Evolutionary conservation across 92 coral and sea anemone species (phyloP).

Genomic region (Ricordea florida): DNA sequence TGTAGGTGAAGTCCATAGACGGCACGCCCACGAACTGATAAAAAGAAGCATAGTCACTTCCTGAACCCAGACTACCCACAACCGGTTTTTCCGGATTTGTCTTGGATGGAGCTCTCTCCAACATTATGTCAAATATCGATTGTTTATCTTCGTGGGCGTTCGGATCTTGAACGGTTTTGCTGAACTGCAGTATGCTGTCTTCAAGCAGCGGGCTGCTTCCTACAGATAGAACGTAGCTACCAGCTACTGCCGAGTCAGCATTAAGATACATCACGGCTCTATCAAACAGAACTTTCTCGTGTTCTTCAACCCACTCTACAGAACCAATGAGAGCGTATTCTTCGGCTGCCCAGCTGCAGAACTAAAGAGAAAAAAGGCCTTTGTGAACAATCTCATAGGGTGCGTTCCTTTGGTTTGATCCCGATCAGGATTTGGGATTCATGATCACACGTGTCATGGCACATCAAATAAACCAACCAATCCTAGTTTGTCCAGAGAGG

Average conservation of each 20-base stretch:
- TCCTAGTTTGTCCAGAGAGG: no score
- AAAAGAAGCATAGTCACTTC: slow-evolving; percentile 58
- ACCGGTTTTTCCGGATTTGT: slow-evolving; percentile 40
- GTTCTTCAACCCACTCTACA: slow-evolving; percentile 90
- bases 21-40: slow-evolving; percentile 79
- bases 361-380: not conserved
- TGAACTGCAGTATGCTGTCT: slow-evolving; percentile 34
- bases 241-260: slow-evolving; percentile 68
- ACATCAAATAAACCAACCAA: no score
- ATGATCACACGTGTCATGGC: no score
- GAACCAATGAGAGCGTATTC: slow-evolving; percentile 90
- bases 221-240: slow-evolving; percentile 37
- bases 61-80: slow-evolving; percentile 53
- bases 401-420: not conserved
- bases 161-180: slow-evolving; percentile 70
- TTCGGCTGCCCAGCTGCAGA: slow-evolving; percentile 99
- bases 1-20: slow-evolving; percentile 66
- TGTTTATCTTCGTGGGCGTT: slow-evolving; percentile 75
- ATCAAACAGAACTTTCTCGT: slow-evolving; percentile 54
- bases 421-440: no score
- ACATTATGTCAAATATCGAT: slow-evolving; percentile 76
- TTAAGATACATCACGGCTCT: slow-evolving; percentile 83
- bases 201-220: slow-evolving; percentile 60
- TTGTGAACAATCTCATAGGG: not conserved
- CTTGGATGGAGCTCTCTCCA: slow-evolving; percentile 49